Base-by-base conservation (phyloP, 2,113 vertebrate species). In the Thryonomys swinderianus region DNA sequence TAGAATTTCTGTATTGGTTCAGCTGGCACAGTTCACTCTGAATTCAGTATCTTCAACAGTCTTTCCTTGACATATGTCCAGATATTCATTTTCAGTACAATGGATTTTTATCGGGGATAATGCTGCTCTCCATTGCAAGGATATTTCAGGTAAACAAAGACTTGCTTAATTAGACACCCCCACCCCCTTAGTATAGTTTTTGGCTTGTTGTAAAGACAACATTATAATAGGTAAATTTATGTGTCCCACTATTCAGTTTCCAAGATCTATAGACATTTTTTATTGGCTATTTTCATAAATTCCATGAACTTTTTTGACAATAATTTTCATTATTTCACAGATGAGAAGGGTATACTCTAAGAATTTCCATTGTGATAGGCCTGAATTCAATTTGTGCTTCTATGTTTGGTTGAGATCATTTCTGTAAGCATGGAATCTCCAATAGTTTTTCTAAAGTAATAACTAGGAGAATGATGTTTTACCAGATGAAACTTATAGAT, bases 31-130 rank as follows among this genome's bases (percentile, higher is more conserved):
- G 30, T 85, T 95, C 27, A 11, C 17, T 96, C 88, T 95, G 79
- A 88, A 87, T 91, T 95, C 94, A 5, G 13, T 66, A 5, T 45
- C 81, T 45, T 55, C 51, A 87, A 27, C 96, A 78, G 76, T 91
- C 59, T 80, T 96, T 97, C 94, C 98, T 98, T 98, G 93, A 98
- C 95, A 61, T 61, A 20, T 10, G 67, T 95, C 40, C 98, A 99
- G 99, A 99, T 96, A 99, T 99, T 98, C 99, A 99, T 96, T 99
- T 99, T 85, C 99, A 99, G 97, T 99, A 99, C 97, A 99, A 99
- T 53, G 99, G 99, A 32, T 99, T 99, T 98, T 96, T 99, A 12
- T 99, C 99, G 78, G 99, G 99, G 3, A 96, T 99, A 97, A 98
- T 99, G 98, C 98, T 99, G 25, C 99, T 99, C 76, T 99, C 99